Evolutionary conservation across 2,113 vertebrate genomes (phyloP).

Genomic region (Clarias macrocephalus): DNA sequence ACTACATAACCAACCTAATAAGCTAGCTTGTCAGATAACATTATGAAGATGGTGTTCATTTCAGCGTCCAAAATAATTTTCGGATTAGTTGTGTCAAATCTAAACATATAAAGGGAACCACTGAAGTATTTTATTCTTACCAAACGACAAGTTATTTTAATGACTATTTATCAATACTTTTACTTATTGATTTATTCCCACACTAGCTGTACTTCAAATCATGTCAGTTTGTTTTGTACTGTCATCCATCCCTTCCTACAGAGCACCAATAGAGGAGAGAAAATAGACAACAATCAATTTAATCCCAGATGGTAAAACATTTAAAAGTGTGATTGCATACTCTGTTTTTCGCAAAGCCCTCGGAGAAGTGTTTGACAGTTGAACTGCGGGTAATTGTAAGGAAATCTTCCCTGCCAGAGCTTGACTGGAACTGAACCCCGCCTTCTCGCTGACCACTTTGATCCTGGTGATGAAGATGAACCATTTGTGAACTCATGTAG

Average conservation of each 20-base stretch:
- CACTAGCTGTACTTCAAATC: not conserved
- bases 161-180: too few species aligned
- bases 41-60: not conserved
- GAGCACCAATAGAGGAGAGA: not conserved
- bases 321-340: conserved; percentile 59
- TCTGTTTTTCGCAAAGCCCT: conserved; percentile 53
- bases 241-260: not conserved
- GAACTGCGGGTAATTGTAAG: conserved; percentile 60
- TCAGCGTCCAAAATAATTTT: not conserved
- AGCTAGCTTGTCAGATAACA: not conserved
- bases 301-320: not conserved
- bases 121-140: not conserved
- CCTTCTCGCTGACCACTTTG: conserved; percentile 26
- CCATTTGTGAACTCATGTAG: not conserved
- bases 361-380: conserved; percentile 60
- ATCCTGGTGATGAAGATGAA: conserved; percentile 19
- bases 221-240: not conserved
- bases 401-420: conserved; percentile 61
- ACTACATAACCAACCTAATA: not conserved
- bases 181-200: not conserved
- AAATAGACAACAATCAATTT: not conserved
- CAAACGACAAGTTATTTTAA: not conserved
- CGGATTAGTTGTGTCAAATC: not conserved
- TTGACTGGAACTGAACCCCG: conserved; percentile 47
- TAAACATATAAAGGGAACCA: not conserved